A percentile compares a stretch with the other conserved stretches of the same genome.
Conservation (phyloP, 2,888 invertebrate species). For the Coelinius sp. region DNA sequence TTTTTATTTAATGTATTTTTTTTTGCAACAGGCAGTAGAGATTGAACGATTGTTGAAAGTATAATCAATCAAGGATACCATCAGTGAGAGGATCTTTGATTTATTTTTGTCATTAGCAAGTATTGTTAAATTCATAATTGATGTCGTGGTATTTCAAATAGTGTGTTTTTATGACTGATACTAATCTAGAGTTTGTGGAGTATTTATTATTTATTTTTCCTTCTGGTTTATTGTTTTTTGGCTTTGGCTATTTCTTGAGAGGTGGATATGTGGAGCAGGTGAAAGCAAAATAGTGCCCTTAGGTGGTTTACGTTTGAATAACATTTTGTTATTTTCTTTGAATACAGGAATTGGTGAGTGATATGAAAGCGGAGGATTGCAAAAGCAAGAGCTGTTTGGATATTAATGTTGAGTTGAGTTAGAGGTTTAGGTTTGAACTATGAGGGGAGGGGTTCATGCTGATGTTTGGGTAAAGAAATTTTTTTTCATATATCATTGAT, state of each 20-base stretch:
- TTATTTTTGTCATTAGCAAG: background rate
- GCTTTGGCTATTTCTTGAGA: background rate
- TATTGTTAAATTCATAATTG: background rate
- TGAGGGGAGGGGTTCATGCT: background rate
- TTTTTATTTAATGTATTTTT: background rate
- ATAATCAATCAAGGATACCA: slow-evolving; percentile 4
- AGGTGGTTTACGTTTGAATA: background rate
- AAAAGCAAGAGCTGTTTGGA: background rate
- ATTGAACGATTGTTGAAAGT: background rate
- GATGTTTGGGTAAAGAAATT: background rate
- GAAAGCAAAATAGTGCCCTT: background rate
- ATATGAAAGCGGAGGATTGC: background rate
- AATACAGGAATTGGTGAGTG: background rate
- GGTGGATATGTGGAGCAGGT: background rate
- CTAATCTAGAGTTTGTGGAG: background rate
- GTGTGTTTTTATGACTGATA: background rate
- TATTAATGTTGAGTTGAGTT: background rate
- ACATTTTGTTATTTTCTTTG: background rate
- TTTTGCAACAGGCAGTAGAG: background rate
- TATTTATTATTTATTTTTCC: background rate
- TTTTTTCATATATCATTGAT: too few relatives aligned
- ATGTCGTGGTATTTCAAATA: background rate
- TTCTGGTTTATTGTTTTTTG: background rate
- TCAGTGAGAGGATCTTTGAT: background rate
- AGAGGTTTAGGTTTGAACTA: background rate